Evolutionary conservation across 2,797 vertebrate species (phyloP), one percentile per base, ranked within the genome.

Genomic region (Pteronotus mesoamericanus): DNA sequence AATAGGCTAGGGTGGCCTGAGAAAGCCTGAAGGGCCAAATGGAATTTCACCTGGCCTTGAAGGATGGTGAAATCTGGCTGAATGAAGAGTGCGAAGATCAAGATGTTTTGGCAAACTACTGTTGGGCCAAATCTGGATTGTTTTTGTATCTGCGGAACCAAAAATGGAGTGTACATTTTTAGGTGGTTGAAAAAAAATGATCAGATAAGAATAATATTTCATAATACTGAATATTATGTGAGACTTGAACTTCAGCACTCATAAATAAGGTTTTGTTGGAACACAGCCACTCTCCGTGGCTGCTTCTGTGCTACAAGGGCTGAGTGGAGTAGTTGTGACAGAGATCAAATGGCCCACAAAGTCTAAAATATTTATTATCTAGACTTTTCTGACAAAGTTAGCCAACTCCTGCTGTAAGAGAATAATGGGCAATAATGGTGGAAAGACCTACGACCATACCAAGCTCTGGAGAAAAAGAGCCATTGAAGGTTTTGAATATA

Each of bases 291-390:
- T 53, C 21, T 29, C 22, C n/a, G 48, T 82, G 46, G 9, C 26
- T 66, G 21, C n/a, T 74, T 85, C 91, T 48, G 11, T 71, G 64
- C 42, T 39, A n/a, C 46, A 64, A 34, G 44, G 61, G 24, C 86
- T 75, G 83, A 75, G 61, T 8, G 42, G 15, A 85, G 34, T 34
- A 55, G 24, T 69, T 53, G 64, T 86, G 51, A 94, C 53, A 69
- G 57, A 95, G 29, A 96, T 57, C 55, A 57, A 93, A 80, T 83
- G 78, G 69, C 37, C 80, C 1, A 0, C 34, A 85, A 77, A 78
- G 15, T 51, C 59, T 83, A 86, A 78, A 72, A 51, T 94, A 75
- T 94, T 93, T 80, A 89, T 77, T 66, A 37, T 79, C 24, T 80
- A 55, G 2, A 42, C 34, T 48, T 83, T 79, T 78, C 46, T 88